phyloP scores from a whole-genome alignment of 2,113 vertebrate species.

The Syngnathus scovelli region DNA sequence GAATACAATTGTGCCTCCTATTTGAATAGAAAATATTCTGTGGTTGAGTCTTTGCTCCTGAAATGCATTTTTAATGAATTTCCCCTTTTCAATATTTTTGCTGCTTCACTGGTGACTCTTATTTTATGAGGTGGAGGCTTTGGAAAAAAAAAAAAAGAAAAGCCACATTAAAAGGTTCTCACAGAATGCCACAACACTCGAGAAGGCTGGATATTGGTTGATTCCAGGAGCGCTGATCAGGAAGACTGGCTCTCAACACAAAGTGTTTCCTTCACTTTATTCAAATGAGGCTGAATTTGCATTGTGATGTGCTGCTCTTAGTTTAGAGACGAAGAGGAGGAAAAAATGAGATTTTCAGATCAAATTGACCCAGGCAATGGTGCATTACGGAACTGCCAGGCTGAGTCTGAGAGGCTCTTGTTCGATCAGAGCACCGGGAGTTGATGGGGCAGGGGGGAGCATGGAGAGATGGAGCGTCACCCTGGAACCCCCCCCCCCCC shows the following conservation, averaged over 20 bases:
- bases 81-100: constrained; percentile 89
- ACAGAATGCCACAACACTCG: constrained; percentile 98
- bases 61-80: constrained; percentile 99
- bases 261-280: constrained; percentile 99
- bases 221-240: constrained; percentile 99
- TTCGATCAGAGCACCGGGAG: constrained; percentile 90
- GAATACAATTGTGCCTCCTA: constrained; percentile 98
- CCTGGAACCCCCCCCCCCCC: constrained; percentile 58
- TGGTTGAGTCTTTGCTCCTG: constrained; percentile 96
- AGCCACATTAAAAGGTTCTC: constrained; percentile 92
- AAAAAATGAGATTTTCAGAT: constrained; percentile 99
- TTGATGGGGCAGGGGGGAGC: constrained; percentile 75
- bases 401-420: constrained; percentile 95
- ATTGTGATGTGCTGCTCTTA: constrained; percentile 99
- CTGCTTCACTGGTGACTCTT: constrained; percentile 99
- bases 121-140: constrained; percentile 91
- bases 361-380: constrained; percentile 99
- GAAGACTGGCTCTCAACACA: constrained; percentile 99
- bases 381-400: constrained; percentile 99
- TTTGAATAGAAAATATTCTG: constrained; percentile 99
- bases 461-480: constrained; percentile 70
- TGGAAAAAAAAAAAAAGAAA: constrained; percentile 65
- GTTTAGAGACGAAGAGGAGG: constrained; percentile 92
- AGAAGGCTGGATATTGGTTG: constrained; percentile 99
- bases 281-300: constrained; percentile 99